Evolutionary conservation across 2,888 invertebrate species (phyloP).

Genomic region (Drosophila emarginata): DNA sequence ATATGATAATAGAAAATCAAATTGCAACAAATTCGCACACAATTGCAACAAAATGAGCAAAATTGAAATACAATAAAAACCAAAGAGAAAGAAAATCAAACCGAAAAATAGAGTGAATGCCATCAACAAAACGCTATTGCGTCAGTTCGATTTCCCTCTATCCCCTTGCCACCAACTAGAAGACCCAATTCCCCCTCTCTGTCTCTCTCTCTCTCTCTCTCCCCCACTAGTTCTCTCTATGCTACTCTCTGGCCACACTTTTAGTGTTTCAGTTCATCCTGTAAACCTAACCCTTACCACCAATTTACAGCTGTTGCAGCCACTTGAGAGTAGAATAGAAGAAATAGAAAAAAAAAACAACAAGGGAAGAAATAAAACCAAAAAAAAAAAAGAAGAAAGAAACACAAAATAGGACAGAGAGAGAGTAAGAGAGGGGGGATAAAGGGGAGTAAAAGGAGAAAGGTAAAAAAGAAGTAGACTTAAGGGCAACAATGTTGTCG

Average conservation of each 20-base stretch:
- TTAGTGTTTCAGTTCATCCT: not conserved
- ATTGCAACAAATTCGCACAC: conserved; percentile 74
- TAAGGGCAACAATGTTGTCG: conserved; percentile 71
- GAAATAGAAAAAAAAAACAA: not conserved
- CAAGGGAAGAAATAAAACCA: not conserved
- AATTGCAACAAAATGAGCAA: conserved; percentile 69
- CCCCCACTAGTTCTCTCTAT: not conserved
- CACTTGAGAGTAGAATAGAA: conserved; percentile 37
- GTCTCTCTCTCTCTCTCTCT: too few relatives aligned
- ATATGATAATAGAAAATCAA: conserved; percentile 71
- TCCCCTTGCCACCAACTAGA: not conserved
- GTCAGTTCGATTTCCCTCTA: conserved; percentile 62
- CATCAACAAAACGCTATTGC: conserved; percentile 66
- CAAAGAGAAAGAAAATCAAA: conserved; percentile 21
- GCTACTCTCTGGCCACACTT: not conserved
- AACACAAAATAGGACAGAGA: too few relatives aligned
- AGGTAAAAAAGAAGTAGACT: conserved; percentile 26
- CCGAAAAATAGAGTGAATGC: conserved; percentile 59
- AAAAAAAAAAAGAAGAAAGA: too few relatives aligned
- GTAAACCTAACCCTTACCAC: conserved; percentile 29
- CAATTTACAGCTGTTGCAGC: conserved; percentile 50
- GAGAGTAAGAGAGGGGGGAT: too few relatives aligned
- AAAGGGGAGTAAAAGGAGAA: not conserved
- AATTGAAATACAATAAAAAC: conserved; percentile 22
- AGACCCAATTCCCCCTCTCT: too few relatives aligned